Evolutionary conservation across 2,113 vertebrate species (phyloP).

Genomic region (Otolemur garnettii): DNA sequence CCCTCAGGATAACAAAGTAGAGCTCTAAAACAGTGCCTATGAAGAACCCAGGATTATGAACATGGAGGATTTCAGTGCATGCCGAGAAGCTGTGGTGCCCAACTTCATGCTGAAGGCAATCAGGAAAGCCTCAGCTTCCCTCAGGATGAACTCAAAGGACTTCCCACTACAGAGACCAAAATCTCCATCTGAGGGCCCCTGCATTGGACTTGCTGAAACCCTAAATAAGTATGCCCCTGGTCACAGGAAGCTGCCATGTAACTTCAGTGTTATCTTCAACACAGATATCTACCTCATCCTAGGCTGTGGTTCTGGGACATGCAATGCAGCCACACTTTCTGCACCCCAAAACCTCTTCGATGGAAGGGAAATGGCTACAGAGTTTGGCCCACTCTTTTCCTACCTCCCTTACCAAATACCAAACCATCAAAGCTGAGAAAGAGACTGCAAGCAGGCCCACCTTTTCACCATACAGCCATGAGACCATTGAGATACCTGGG

Average conservation of each 20-base stretch:
- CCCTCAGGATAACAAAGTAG: not conserved
- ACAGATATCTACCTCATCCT: not conserved
- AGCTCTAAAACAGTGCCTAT: not conserved
- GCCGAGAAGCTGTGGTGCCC: not conserved
- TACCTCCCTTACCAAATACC: not conserved
- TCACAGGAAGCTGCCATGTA: not conserved
- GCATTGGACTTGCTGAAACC: not conserved
- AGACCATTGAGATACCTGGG: not conserved
- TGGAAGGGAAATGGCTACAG: not conserved
- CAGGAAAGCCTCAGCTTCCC: not conserved
- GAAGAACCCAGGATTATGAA: not conserved
- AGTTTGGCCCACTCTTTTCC: not conserved
- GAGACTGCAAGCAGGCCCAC: not conserved
- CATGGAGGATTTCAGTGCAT: not conserved
- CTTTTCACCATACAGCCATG: not conserved
- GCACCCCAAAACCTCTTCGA: not conserved
- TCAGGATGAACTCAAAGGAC: not conserved
- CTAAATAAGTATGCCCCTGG: not conserved
- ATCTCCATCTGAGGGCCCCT: not conserved
- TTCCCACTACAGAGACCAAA: not conserved
- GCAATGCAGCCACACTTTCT: not conserved
- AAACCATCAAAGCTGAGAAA: not conserved
- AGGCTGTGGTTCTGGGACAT: not conserved
- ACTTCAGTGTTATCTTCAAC: not conserved
- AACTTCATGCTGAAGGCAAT: not conserved